Base-by-base conservation (phyloP, 2,113 vertebrate genomes). In the Passer domesticus region DNA sequence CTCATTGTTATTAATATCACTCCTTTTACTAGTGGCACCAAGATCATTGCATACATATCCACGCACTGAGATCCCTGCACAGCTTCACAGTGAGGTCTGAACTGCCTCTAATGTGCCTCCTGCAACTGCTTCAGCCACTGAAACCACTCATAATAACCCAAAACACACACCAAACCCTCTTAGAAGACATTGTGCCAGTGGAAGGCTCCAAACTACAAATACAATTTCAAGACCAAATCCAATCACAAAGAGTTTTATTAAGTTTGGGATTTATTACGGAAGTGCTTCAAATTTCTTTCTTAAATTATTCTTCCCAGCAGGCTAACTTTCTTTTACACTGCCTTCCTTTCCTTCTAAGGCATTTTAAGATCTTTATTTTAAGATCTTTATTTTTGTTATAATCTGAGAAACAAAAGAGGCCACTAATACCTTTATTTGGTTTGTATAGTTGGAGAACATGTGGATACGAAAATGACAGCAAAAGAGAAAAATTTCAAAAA, bases 11-110 rank as follows among this genome's bases (percentile, higher is more conserved):
- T 18, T 64, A 70, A 79, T 11, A 37, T 8, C 60, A 21, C 11
- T 39, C 31, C 37, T 60, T 31, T 53, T 62, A 64, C 63, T 47
- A 25, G 24, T 10, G 24, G 67, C 68, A 52, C 52, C 4, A 44
- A 86, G 25, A 55, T 19, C 0, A 0, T 4, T 55, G 59, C 50
- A 10, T 55, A 67, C 44, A 13, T 4, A 52, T 12, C 25, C 70
- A 43, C 20, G 35, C 16, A 2, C 33, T 30, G 55, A 86, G 67
- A 66, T 7, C 0, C 0, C 52, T 6, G 1, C 3, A 13, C 37
- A 53, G 77, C n/a, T 37, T 18, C 31, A 18, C 9, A 17, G 83
- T 0, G 0, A 84, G 24, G 41, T 5, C 37, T 44, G 64, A 67
- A 39, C 47, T 3, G 8, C 66, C 46, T n/a, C 58, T 11, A 41